These are phyloP conservation scores for Micropoecilia bifurca DNA, from an alignment of 2,797 vertebrate species.

Conservation along the genomic window DNA sequence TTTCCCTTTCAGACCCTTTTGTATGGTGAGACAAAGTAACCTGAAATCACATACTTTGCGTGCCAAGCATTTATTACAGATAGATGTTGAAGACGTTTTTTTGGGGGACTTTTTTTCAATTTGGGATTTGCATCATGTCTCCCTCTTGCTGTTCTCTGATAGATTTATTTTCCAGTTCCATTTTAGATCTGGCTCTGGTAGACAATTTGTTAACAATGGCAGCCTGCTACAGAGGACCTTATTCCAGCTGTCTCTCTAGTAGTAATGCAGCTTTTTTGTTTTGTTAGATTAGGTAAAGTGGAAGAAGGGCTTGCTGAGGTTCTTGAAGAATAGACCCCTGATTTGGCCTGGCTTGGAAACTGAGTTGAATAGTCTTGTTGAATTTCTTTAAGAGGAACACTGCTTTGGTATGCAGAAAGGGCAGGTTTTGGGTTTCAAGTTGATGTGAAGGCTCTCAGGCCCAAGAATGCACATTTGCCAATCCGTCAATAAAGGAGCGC, in stretches of 20 bases:
- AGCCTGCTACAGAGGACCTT: constrained; percentile 32
- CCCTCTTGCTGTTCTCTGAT: constrained; percentile 47
- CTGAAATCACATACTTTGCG: constrained; percentile 70
- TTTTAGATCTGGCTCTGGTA: constrained; percentile 39
- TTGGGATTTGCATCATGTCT: constrained; percentile 40
- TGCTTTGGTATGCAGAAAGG: constrained; percentile 76
- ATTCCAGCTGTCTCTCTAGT: constrained; percentile 33
- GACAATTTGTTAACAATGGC: constrained; percentile 55
- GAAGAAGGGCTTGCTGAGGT: constrained; percentile 34
- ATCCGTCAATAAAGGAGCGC: constrained; percentile 75
- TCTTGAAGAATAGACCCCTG: constrained; percentile 60
- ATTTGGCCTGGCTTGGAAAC: constrained; percentile 52
- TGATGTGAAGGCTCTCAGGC: constrained; percentile 67
- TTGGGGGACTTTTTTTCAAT: constrained; percentile 58
- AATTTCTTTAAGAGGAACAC: constrained; percentile 63
- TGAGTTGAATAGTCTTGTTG: constrained; percentile 62
- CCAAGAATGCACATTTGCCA: constrained; percentile 79
- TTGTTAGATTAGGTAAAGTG: constrained; percentile 57
- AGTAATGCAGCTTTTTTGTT: constrained; percentile 21
- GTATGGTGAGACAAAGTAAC: constrained; percentile 71
- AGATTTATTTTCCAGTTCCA: constrained; percentile 45
- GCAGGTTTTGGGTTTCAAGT: constrained; percentile 77
- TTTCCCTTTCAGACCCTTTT: constrained; percentile 49
- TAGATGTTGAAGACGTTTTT: constrained; percentile 60
- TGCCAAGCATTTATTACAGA: constrained; percentile 78